Conservation (phyloP, 1,140 invertebrate species). For the Anoplolepis gracilipes region DNA sequence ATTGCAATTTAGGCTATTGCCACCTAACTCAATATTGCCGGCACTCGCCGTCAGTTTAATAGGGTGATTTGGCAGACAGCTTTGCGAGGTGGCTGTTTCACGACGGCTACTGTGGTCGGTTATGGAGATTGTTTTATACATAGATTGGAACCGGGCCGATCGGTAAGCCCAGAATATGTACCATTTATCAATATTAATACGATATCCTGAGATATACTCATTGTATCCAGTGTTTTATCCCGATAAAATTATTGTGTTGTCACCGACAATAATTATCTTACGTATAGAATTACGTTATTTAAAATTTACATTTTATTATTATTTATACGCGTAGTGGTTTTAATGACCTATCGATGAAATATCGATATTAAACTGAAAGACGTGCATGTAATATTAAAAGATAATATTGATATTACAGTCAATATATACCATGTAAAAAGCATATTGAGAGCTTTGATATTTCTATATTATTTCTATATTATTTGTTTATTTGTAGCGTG, state of each 20-base stretch:
- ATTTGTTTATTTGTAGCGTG: neutral
- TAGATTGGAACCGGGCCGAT: conserved; percentile 65
- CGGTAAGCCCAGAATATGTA: conserved; percentile 71
- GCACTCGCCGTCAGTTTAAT: conserved; percentile 79
- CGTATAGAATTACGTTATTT: neutral
- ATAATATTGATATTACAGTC: neutral
- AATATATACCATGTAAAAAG: neutral
- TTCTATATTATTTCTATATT: conserved; percentile 26
- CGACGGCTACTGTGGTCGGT: neutral
- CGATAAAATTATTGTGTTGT: neutral
- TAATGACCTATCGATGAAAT: neutral
- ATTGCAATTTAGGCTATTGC: conserved; percentile 78
- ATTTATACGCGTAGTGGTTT: neutral
- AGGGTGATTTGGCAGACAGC: conserved; percentile 68
- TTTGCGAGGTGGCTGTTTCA: conserved; percentile 63
- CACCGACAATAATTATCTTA: conserved; percentile 1
- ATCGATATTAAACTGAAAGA: neutral
- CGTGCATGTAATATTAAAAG: neutral
- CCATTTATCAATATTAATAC: conserved; percentile 76
- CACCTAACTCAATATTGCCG: conserved; percentile 79
- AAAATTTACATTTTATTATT: too few relatives aligned
- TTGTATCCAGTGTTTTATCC: neutral
- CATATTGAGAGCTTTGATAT: neutral
- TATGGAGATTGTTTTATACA: conserved; percentile 36
- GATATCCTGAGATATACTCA: conserved; percentile 6